Evolutionary conservation across 1,140 invertebrate species (phyloP).

Genomic region (Ladona fulva): DNA sequence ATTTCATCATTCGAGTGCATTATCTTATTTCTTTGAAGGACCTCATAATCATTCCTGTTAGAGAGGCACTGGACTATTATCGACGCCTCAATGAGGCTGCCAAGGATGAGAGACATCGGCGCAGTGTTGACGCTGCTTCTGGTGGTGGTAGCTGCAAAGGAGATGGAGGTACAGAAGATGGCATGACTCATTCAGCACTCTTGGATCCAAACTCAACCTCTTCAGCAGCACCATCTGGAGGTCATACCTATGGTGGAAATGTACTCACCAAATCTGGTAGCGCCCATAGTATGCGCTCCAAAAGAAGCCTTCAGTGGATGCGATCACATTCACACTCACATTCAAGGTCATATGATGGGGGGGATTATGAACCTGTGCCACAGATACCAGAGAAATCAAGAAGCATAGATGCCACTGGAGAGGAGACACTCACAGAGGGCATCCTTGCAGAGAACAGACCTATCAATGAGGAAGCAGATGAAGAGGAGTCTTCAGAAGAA

Average conservation of each 20-base stretch:
- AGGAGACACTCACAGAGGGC: background rate
- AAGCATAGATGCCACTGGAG: background rate
- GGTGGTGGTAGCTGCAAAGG: conserved; percentile 18
- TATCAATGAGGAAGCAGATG: conserved; percentile 24
- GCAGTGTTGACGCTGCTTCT: conserved; percentile 43
- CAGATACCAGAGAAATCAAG: background rate
- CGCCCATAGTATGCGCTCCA: conserved; percentile 43
- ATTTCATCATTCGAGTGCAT: no score
- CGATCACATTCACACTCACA: conserved; percentile 26
- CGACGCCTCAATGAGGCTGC: conserved; percentile 52
- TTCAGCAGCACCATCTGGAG: conserved; percentile 15
- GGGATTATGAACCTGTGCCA: background rate
- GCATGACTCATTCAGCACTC: conserved; percentile 19
- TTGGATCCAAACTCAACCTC: conserved; percentile 18
- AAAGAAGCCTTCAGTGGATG: conserved; percentile 34
- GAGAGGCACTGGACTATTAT: conserved; percentile 52
- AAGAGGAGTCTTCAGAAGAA: conserved; percentile 11
- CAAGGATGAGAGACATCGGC: conserved; percentile 48
- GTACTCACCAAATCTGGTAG: conserved; percentile 43
- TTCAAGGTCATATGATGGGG: conserved; percentile 17
- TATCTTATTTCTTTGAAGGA: conserved; percentile 33
- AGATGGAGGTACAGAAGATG: conserved; percentile 8
- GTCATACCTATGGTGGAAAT: background rate
- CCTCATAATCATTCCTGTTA: conserved; percentile 50
- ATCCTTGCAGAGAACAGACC: background rate